Evolutionary conservation across 2,113 vertebrate genomes (phyloP).

Genomic region (Epinephelus moara): DNA sequence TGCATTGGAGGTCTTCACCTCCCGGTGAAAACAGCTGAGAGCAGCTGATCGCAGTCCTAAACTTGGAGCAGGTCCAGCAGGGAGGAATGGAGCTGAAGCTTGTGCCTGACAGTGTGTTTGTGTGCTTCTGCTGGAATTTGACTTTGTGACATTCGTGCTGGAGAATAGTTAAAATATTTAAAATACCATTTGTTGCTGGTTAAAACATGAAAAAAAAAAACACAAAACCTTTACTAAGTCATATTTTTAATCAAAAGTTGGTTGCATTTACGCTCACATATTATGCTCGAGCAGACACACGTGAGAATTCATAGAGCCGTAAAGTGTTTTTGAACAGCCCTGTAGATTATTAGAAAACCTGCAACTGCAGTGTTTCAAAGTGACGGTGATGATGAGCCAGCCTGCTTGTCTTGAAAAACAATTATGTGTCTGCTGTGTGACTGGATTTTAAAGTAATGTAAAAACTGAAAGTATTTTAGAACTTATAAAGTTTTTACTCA

Average conservation of each 20-base stretch:
- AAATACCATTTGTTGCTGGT: not conserved
- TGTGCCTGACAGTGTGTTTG: not conserved
- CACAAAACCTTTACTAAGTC: not conserved
- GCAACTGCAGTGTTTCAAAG: not conserved
- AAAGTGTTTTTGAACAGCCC: not conserved
- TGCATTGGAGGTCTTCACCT: slow-evolving; percentile 29
- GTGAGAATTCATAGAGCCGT: not conserved
- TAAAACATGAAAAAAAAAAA: not conserved
- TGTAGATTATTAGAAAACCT: not conserved
- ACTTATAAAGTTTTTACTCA: too few relatives aligned
- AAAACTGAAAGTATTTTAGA: too few relatives aligned
- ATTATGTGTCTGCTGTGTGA: not conserved
- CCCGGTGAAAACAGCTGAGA: slow-evolving; percentile 36
- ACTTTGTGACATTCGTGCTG: slow-evolving; percentile 5
- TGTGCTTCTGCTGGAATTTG: slow-evolving; percentile 36
- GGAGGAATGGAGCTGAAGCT: slow-evolving; percentile 6
- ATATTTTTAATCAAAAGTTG: not conserved
- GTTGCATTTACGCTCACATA: not conserved
- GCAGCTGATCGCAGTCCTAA: slow-evolving; percentile 43
- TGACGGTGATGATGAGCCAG: not conserved
- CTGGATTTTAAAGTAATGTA: not conserved
- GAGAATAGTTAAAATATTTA: not conserved
- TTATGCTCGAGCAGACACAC: not conserved
- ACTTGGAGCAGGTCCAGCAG: slow-evolving; percentile 39
- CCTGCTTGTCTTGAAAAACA: not conserved